Conservation (phyloP, 1,140 invertebrate genomes). For the Brachionus paranguensis region DNA sequence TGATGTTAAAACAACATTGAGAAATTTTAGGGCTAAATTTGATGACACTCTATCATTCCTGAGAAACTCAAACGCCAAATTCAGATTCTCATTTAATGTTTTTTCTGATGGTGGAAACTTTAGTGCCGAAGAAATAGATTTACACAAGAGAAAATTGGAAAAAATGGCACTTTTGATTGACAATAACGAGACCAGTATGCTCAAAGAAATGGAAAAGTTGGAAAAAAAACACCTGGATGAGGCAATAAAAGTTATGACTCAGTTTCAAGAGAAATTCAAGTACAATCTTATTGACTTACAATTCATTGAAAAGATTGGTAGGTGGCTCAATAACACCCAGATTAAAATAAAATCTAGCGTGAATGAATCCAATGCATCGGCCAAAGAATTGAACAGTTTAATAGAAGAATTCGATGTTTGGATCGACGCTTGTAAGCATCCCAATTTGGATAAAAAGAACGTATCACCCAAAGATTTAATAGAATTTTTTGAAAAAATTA, state of each 20-base stretch:
- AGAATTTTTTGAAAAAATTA: constrained; percentile 45
- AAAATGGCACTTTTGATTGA: constrained; percentile 53
- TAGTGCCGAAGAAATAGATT: constrained; percentile 54
- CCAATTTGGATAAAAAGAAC: constrained; percentile 51
- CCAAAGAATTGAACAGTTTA: constrained; percentile 46
- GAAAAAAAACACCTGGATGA: constrained; percentile 53
- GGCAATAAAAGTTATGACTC: constrained; percentile 49
- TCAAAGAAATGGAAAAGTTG: constrained; percentile 55
- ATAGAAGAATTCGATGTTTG: constrained; percentile 46
- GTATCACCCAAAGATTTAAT: constrained; percentile 48
- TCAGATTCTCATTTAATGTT: constrained; percentile 54
- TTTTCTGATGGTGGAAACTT: constrained; percentile 57
- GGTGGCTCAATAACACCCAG: constrained; percentile 54
- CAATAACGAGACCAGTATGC: constrained; percentile 50
- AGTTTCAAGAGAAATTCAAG: constrained; percentile 57
- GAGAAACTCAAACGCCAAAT: constrained; percentile 52
- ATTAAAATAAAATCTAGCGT: constrained; percentile 55
- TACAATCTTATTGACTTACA: constrained; percentile 55
- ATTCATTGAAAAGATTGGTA: constrained; percentile 54
- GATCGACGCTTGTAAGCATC: constrained; percentile 50
- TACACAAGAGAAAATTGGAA: constrained; percentile 52
- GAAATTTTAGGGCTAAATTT: constrained; percentile 51
- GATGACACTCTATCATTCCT: constrained; percentile 53
- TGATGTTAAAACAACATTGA: constrained; percentile 49
- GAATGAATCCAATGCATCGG: constrained; percentile 51